These are phyloP conservation scores for Cyrtonyx montezumae DNA, from an alignment of 2,113 vertebrate genomes.

Conservation along the genomic window DNA sequence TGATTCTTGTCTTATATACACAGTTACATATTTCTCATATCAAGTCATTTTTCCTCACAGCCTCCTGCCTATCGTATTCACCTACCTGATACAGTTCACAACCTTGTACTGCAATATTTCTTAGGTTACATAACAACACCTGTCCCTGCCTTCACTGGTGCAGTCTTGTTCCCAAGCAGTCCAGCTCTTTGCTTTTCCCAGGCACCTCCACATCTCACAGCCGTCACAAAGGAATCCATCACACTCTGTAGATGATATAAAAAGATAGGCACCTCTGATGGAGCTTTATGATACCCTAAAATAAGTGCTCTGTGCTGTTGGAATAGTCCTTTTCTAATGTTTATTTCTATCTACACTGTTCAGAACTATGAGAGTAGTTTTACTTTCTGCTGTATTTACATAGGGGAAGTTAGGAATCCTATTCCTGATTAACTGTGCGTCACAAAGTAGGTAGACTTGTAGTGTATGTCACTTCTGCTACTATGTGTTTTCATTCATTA, in stretches of 20 bases:
- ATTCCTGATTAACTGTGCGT: not conserved
- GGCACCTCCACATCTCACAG: not conserved
- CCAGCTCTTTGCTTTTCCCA: not conserved
- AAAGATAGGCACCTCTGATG: not conserved
- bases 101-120: not conserved
- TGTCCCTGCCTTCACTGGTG: not conserved
- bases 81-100: not conserved
- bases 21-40: not conserved
- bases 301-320: not conserved
- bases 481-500: not conserved
- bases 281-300: not conserved
- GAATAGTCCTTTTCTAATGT: not conserved
- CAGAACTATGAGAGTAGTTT: not conserved
- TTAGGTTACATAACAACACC: not conserved
- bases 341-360: not conserved
- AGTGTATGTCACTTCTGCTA: not conserved
- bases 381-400: not conserved
- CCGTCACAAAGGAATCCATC: not conserved
- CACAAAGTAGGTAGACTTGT: not conserved
- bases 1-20: not conserved
- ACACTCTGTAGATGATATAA: not conserved
- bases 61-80: not conserved
- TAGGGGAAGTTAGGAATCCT: not conserved
- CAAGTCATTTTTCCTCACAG: not conserved
- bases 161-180: not conserved